These are phyloP conservation scores for Micoletzkya japonica DNA, from an alignment of 2,888 invertebrate genomes.

Conservation along the genomic window DNA sequence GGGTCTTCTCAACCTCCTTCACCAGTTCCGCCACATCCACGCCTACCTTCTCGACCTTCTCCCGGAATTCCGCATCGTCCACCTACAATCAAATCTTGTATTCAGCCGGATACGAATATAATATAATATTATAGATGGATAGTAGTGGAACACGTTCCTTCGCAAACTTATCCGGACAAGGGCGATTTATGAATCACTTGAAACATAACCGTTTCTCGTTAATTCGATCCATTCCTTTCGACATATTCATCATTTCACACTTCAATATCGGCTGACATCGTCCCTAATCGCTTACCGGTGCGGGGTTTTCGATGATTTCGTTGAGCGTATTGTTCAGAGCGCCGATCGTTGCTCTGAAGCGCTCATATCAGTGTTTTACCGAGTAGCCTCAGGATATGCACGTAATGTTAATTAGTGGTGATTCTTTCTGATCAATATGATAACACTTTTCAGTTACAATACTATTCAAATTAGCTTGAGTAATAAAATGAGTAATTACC, in stretches of 20 bases:
- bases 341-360: conserved; percentile 70
- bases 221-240: not conserved
- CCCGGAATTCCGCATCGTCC: conserved; percentile 86
- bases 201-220: too few species aligned
- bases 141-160: too few species aligned
- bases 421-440: too few species aligned
- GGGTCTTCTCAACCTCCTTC: conserved; percentile 73
- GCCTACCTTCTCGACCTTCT: conserved; percentile 78
- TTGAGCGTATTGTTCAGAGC: conserved; percentile 78
- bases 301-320: conserved; percentile 89
- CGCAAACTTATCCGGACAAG: too few species aligned
- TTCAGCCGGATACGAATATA: too few species aligned
- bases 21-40: conserved; percentile 77
- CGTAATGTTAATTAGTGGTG: too few species aligned
- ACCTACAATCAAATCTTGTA: conserved; percentile 68
- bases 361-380: not conserved
- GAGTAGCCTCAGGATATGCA: conserved; percentile 81
- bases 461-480: not conserved
- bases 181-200: too few species aligned
- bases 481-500: conserved; percentile 17
- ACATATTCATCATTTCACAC: not conserved
- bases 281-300: conserved; percentile 68
- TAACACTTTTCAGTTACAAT: not conserved
- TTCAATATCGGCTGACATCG: not conserved
- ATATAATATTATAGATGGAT: too few species aligned